Evolutionary conservation across 2,888 invertebrate genomes (phyloP).

Genomic region (Oscheius sp.): DNA sequence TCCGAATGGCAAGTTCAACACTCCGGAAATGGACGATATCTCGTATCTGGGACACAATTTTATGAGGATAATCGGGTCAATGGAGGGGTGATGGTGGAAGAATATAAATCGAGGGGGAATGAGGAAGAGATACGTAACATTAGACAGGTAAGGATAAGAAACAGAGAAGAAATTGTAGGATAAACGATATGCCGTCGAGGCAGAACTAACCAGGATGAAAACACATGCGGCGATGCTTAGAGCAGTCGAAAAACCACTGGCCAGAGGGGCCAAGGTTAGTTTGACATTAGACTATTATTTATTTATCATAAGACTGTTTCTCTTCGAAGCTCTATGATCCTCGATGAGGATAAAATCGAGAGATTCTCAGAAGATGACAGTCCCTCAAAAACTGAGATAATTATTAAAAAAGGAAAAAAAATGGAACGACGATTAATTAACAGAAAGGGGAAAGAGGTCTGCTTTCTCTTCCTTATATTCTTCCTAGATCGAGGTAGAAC

Average conservation of each 20-base stretch:
- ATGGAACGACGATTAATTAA: neutral
- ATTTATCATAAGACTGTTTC: neutral
- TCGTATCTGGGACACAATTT: slow-evolving; percentile 19
- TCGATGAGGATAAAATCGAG: neutral
- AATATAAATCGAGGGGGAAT: neutral
- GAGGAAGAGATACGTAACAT: neutral
- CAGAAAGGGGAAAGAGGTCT: slow-evolving; percentile 6
- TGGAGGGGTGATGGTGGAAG: slow-evolving; percentile 6
- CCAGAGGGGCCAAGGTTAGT: slow-evolving; percentile 7
- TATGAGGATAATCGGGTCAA: slow-evolving; percentile 19
- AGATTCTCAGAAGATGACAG: neutral
- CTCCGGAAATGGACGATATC: neutral
- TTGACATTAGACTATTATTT: neutral
- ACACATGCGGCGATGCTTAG: slow-evolving; percentile 7
- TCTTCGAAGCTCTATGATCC: neutral
- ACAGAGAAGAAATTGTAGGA: neutral
- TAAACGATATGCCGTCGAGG: slow-evolving; percentile 18
- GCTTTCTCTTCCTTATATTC: neutral
- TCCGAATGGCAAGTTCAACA: slow-evolving; percentile 24
- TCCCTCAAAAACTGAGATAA: slow-evolving; percentile 7
- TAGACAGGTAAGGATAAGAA: neutral
- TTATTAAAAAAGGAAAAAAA: slow-evolving; percentile 2
- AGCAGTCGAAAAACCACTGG: neutral
- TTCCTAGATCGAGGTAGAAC: slow-evolving; percentile 7
- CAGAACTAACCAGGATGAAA: slow-evolving; percentile 14